Conservation (phyloP, 2,888 invertebrate species). For the Xestobium rufovillosum region DNA sequence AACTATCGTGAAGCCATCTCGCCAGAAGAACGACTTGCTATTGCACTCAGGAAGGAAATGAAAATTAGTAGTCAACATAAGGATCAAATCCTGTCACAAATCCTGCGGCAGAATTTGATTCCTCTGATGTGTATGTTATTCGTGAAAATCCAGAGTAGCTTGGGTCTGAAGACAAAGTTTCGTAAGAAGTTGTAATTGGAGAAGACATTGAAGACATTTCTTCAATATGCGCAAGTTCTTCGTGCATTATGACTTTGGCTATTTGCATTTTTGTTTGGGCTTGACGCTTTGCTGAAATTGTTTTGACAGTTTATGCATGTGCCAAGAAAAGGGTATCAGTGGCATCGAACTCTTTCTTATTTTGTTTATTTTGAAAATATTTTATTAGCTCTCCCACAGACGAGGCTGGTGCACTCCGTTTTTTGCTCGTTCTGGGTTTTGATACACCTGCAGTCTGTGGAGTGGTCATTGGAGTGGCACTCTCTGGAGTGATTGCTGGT, state of each 20-base stretch:
- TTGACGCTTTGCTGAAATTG: constrained; percentile 7
- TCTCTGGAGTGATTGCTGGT: too few species aligned
- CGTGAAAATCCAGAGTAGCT: too few species aligned
- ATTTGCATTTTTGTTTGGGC: constrained; percentile 5
- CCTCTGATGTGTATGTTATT: too few species aligned
- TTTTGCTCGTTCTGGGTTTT: constrained; percentile 3
- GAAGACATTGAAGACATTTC: constrained; percentile 7
- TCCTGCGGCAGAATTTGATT: too few species aligned
- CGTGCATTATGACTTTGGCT: constrained; percentile 5
- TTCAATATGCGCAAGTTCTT: constrained; percentile 6
- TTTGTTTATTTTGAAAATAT: constrained; percentile 3
- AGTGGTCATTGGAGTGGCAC: too few species aligned
- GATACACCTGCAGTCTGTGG: neutral
- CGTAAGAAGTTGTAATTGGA: too few species aligned
- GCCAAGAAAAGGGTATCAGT: constrained; percentile 9
- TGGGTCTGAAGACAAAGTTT: too few species aligned
- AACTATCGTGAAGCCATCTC: constrained; percentile 11
- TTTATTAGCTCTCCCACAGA: constrained; percentile 4
- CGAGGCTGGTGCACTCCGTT: constrained; percentile 1
- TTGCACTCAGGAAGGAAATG: constrained; percentile 10
- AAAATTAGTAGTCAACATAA: too few species aligned
- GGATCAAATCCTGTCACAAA: too few species aligned
- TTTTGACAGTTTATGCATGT: constrained; percentile 5
- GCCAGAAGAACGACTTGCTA: constrained; percentile 13
- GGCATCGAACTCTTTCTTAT: constrained; percentile 5